Conservation (phyloP, 2,113 vertebrate genomes). For the Hydrochoerus hydrochaeris region DNA sequence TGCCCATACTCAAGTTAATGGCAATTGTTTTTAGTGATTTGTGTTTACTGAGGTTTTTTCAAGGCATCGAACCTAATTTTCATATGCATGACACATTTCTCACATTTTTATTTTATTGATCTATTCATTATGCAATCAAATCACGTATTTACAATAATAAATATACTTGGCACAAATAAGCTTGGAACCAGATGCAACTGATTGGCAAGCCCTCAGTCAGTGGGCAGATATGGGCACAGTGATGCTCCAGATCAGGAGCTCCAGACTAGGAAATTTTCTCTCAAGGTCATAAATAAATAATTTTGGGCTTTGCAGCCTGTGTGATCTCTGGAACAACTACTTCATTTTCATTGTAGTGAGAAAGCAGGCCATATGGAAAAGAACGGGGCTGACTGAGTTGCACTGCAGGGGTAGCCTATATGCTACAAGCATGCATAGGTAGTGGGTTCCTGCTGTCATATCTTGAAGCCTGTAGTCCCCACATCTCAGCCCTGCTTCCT, state of each 20-base stretch:
- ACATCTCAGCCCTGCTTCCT: neutral
- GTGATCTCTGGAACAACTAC: neutral
- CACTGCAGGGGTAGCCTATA: neutral
- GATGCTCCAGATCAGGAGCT: no score
- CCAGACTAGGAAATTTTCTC: neutral
- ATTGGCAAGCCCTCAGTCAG: neutral
- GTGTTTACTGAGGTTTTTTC: neutral
- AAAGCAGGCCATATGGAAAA: neutral
- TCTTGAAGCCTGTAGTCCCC: neutral
- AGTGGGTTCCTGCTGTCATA: no score
- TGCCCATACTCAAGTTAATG: neutral
- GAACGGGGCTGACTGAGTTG: neutral
- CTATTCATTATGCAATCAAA: neutral
- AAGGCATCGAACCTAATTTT: neutral
- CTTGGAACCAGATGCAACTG: neutral
- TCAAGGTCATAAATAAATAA: neutral
- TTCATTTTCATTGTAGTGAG: neutral
- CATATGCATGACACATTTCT: neutral
- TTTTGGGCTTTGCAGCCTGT: neutral
- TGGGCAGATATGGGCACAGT: neutral
- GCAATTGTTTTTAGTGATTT: neutral
- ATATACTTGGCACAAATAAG: neutral
- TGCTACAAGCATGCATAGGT: fast-evolving
- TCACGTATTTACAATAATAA: neutral
- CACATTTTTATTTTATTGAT: neutral